These are phyloP conservation scores for Leucopternis melanops DNA, from an alignment of 2,113 vertebrate genomes.

Conservation along the genomic window DNA sequence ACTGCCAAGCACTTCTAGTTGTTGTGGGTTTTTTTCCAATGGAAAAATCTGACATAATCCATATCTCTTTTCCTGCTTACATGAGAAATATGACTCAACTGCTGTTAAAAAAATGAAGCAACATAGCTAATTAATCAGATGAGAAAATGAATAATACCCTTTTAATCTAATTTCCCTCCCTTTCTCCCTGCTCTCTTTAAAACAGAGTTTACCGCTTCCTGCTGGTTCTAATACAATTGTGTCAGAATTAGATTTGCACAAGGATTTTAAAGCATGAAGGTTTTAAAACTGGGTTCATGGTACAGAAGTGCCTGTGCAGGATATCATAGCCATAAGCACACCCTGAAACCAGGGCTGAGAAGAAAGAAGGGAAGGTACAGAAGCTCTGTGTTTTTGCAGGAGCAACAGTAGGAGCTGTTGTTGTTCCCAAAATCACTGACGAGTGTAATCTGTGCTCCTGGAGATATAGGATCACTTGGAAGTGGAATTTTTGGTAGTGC, in stretches of 20 bases:
- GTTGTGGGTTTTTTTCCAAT: not conserved
- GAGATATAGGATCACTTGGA: not conserved
- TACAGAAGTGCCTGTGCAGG: accelerated
- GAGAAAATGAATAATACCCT: not conserved
- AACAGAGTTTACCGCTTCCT: not conserved
- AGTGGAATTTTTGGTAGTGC: not conserved
- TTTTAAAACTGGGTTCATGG: not conserved
- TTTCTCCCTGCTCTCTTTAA: not conserved
- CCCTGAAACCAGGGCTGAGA: accelerated
- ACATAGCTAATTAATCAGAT: not conserved
- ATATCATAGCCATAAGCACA: accelerated
- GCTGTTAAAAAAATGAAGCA: not conserved
- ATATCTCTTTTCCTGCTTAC: not conserved
- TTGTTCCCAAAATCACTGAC: not conserved
- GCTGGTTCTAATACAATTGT: not conserved
- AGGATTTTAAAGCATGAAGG: not conserved
- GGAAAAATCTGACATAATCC: not conserved
- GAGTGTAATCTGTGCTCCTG: not conserved
- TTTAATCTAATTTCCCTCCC: not conserved
- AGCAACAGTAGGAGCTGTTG: not conserved
- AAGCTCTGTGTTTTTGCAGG: not conserved
- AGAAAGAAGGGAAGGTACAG: not conserved
- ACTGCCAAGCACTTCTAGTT: not conserved
- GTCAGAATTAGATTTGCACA: not conserved
- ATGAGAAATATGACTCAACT: not conserved